phyloP scores from a whole-genome alignment of 2,888 invertebrate species.

The Drosophila sordidapex region DNA sequence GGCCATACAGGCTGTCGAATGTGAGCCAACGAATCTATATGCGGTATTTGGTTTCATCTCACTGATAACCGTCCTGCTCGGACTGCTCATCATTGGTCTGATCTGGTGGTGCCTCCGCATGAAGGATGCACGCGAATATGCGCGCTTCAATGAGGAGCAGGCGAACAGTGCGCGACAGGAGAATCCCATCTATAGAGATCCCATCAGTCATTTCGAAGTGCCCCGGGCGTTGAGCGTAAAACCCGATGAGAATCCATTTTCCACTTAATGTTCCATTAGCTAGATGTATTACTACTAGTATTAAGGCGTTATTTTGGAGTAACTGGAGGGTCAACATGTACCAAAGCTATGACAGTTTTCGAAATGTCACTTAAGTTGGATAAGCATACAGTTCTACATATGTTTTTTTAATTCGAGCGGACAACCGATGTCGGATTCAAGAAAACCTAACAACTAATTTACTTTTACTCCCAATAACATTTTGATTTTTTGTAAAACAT shows the following conservation, averaged over 20 bases:
- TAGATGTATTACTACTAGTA: background rate
- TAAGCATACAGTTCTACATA: slow-evolving; percentile 20
- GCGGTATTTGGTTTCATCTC: slow-evolving; percentile 84
- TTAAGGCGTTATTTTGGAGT: background rate
- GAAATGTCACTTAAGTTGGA: slow-evolving; percentile 24
- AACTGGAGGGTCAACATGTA: slow-evolving; percentile 1
- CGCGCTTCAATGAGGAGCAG: slow-evolving; percentile 85
- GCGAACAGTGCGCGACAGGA: slow-evolving; percentile 48
- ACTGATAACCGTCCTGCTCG: slow-evolving; percentile 85
- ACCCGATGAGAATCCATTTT: slow-evolving; percentile 71
- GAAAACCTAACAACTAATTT: background rate
- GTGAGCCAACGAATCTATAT: slow-evolving; percentile 68
- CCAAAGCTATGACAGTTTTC: slow-evolving; percentile 6
- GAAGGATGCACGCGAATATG: slow-evolving; percentile 86
- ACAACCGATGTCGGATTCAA: background rate
- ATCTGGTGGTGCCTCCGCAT: slow-evolving; percentile 85
- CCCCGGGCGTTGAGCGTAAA: slow-evolving; percentile 82
- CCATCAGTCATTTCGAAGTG: slow-evolving; percentile 86
- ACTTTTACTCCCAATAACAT: background rate
- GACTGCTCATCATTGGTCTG: slow-evolving; percentile 85
- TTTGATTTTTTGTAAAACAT: background rate
- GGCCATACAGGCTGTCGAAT: slow-evolving; percentile 72
- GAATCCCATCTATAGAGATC: slow-evolving; percentile 88
- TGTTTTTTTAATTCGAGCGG: background rate
- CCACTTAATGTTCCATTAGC: slow-evolving; percentile 27